These are phyloP conservation scores for Drosophila mimica DNA, from an alignment of 2,888 invertebrate genomes.

Conservation along the genomic window DNA sequence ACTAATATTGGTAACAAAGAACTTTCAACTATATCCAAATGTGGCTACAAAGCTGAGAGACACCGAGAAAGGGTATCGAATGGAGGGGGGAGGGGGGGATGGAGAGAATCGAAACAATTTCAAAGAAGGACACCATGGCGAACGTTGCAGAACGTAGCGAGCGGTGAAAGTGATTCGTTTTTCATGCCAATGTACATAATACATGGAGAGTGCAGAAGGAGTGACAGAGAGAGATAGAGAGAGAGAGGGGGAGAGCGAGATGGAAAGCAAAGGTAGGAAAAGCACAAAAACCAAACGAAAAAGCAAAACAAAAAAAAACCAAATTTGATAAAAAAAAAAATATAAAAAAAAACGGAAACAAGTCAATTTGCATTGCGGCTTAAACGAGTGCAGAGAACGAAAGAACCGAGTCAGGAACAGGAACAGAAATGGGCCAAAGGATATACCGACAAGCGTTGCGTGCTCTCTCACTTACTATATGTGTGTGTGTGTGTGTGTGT, in stretches of 20 bases:
- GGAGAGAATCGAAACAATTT: conserved; percentile 55
- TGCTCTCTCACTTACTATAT: conserved; percentile 1
- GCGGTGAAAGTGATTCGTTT: conserved; percentile 55
- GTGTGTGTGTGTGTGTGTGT: neutral
- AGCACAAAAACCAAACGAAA: conserved; percentile 11
- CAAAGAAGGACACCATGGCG: conserved; percentile 50
- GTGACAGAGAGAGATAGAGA: neutral
- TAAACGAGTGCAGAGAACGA: conserved; percentile 58
- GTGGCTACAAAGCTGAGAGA: neutral
- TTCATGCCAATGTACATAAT: conserved; percentile 59
- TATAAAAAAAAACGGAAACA: conserved; percentile 64
- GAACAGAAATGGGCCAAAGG: conserved; percentile 47
- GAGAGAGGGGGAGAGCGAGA: neutral
- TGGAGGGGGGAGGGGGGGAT: neutral
- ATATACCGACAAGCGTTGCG: conserved; percentile 43
- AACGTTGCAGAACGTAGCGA: conserved; percentile 14
- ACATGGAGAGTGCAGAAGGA: conserved; percentile 29
- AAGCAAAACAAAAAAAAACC: conserved; percentile 10
- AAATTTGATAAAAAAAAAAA: conserved; percentile 14
- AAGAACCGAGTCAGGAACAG: conserved; percentile 41
- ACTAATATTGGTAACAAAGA: neutral
- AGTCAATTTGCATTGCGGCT: conserved; percentile 80
- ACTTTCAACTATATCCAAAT: neutral
- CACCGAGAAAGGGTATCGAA: neutral
- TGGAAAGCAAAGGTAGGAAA: neutral